Evolutionary conservation across 2,888 invertebrate genomes (phyloP).

Genomic region (Sinotaia quadrata): DNA sequence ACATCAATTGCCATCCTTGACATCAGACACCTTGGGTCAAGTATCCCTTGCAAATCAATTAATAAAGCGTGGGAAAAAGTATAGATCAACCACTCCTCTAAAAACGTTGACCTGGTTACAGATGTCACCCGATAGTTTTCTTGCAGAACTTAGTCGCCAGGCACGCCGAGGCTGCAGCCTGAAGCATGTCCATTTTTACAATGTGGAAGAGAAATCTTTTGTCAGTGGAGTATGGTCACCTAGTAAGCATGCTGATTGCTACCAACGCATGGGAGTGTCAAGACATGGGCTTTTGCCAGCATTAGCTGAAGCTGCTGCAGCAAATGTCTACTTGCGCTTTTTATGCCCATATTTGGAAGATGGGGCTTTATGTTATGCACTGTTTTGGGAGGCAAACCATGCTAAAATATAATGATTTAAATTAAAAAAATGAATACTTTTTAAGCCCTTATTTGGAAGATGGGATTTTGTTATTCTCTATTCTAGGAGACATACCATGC

Average conservation of each 20-base stretch:
- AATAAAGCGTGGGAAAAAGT: background rate
- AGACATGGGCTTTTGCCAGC: conserved; percentile 63
- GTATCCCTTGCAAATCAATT: background rate
- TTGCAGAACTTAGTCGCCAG: conserved; percentile 49
- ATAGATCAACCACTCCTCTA: background rate
- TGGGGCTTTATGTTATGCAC: conserved; percentile 57
- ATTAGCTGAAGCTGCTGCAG: conserved; percentile 51
- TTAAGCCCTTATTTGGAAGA: no score
- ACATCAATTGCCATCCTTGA: no score
- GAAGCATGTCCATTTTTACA: conserved; percentile 58
- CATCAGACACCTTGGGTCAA: background rate
- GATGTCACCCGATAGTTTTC: conserved; percentile 53
- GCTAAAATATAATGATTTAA: no score
- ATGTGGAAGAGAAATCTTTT: conserved; percentile 42
- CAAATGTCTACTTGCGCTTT: conserved; percentile 50
- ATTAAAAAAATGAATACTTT: no score
- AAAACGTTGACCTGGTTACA: conserved; percentile 41
- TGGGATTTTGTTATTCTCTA: no score
- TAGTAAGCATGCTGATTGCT: conserved; percentile 42
- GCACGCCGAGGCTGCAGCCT: conserved; percentile 38
- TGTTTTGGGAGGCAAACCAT: conserved; percentile 60
- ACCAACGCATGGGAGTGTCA: conserved; percentile 60
- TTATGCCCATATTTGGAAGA: conserved; percentile 60
- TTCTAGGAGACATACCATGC: no score
- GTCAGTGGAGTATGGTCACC: conserved; percentile 61